These are phyloP conservation scores for Cryptops parisi DNA, from an alignment of 2,888 invertebrate genomes.

Conservation along the genomic window DNA sequence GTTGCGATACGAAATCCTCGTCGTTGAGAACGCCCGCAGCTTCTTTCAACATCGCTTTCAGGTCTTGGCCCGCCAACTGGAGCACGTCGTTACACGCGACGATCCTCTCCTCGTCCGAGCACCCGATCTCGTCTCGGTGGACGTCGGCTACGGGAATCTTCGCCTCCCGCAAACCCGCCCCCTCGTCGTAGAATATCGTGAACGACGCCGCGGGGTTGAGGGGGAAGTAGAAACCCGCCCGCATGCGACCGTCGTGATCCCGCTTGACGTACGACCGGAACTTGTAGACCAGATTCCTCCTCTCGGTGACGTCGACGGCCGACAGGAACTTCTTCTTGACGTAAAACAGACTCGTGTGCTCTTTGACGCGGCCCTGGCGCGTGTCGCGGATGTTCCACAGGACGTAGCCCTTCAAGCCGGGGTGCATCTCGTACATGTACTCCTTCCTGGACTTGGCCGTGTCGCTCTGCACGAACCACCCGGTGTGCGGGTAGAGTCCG, in stretches of 20 bases:
- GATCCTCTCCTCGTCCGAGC: too few species aligned
- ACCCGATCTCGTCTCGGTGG: too few species aligned
- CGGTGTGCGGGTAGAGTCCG: constrained; percentile 69
- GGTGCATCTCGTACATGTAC: constrained; percentile 62
- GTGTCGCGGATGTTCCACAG: constrained; percentile 74
- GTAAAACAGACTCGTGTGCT: constrained; percentile 54
- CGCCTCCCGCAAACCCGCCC: constrained; percentile 1
- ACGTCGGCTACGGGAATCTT: too few species aligned
- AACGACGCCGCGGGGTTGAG: constrained; percentile 41
- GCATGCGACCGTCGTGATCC: constrained; percentile 65
- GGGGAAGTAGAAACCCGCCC: constrained; percentile 74
- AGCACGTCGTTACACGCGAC: too few species aligned
- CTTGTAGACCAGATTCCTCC: constrained; percentile 74
- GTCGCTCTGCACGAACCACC: constrained; percentile 45
- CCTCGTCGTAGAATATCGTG: constrained; percentile 51
- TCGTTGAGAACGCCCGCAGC: too few species aligned
- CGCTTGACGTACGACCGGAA: constrained; percentile 54
- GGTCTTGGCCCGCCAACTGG: too few species aligned
- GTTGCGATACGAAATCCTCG: too few species aligned
- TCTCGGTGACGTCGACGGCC: constrained; percentile 74
- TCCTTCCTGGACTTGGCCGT: constrained; percentile 61
- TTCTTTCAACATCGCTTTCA: too few species aligned
- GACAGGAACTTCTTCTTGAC: constrained; percentile 41
- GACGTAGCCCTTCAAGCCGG: constrained; percentile 49
- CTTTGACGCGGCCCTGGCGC: constrained; percentile 36